Evolutionary conservation across 2,113 vertebrate genomes (phyloP).

Genomic region (mouse (Mus musculus)): GRCm39 chr4:97810501-97811000

Average conservation of each 20-base stretch:
- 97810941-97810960: constrained; percentile 46
- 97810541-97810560: constrained; percentile 91
- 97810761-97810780: constrained; percentile 47
- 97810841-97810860: background rate
- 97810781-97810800: background rate
- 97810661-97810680: constrained; percentile 86
- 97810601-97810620: constrained; percentile 86
- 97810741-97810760: constrained; percentile 57
- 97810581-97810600: constrained; percentile 89
- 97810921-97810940: constrained; percentile 8
- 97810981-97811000: constrained; percentile 6
- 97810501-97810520: constrained; percentile 98
- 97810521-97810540: constrained; percentile 97
- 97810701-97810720: constrained; percentile 86
- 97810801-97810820: background rate
- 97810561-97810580: constrained; percentile 88
- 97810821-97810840: background rate
- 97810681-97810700: constrained; percentile 89
- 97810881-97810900: background rate
- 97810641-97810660: constrained; percentile 88
- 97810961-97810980: constrained; percentile 26
- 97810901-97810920: constrained; percentile 43
- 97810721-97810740: constrained; percentile 72
- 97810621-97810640: constrained; percentile 86
- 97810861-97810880: background rate